Evolutionary conservation across 2,888 invertebrate species (phyloP), one percentile per base, ranked within the genome.

Genomic region (Ophion costatus): DNA sequence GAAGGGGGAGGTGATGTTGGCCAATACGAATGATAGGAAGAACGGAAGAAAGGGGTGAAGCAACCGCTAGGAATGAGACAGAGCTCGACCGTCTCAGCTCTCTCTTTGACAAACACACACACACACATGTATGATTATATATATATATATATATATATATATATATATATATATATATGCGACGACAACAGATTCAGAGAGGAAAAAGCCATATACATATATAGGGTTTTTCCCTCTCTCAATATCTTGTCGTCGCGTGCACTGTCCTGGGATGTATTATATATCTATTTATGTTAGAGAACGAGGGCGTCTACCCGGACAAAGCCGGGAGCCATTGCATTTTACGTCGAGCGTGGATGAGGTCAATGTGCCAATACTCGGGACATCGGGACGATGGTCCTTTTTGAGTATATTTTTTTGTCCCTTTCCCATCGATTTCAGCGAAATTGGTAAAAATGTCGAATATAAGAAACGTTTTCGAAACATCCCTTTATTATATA

Each of bases 261-360:
- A 22, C 80, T 59, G 73, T 24, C 76, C 71, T 67, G 45, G 79
- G 69, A 75, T 74, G 38, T 20, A 20, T 78, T 67, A 51, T 82
- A 59, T 74, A 38, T 69, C 24, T 76, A 57, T 63, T 59, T 51
- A 33, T 33, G 22, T 63, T 45, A 11, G 29, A 63, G 61, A 76
- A 70, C 70, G 82, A 77, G 82, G 82, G 64, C 76, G 76, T 82
- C 82, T 76, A 82, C 82, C 82, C 82, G 57, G 56, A 67, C 64
- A 71, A 57, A 77, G 82, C 64, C 71, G 70, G 22, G 57, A 38
- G 63, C 51, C 67, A 56, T 63, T 51, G 45, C 69, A 75, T 79
- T 70, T 70, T 42, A n/a, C 70, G 24, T 33, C 20, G 70, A 69
- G 45, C 29, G 51, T 24, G 74, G 29, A 69, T 51, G 64, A 70